A percentile compares a stretch with the other conserved stretches of the same genome.
Conservation (phyloP, 2,113 vertebrate genomes). For the Notechis scutatus region DNA sequence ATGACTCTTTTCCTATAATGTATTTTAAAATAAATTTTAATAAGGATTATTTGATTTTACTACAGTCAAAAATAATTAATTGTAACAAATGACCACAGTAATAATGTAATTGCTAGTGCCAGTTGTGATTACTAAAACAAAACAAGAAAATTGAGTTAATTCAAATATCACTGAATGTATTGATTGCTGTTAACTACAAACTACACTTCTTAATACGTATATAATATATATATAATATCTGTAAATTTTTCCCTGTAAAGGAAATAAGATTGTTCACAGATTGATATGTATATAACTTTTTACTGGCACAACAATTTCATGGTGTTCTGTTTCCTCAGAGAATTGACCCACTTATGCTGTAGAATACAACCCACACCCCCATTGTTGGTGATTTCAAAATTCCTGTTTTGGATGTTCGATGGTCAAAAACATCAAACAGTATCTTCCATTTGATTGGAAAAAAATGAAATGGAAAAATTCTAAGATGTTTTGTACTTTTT, state of each 20-base stretch:
- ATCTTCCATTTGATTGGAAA: too few species aligned
- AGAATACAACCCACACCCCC: too few species aligned
- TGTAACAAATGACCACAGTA: too few species aligned
- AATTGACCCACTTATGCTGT: too few species aligned
- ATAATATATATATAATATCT: background rate
- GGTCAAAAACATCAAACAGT: too few species aligned
- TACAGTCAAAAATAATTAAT: background rate
- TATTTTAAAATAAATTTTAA: background rate
- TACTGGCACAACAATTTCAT: background rate
- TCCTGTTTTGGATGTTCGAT: too few species aligned
- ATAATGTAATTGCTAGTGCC: background rate
- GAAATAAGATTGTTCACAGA: background rate
- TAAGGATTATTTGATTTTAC: background rate
- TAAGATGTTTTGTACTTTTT: too few species aligned
- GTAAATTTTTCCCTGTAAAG: background rate
- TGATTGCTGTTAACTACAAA: background rate
- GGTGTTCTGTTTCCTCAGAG: background rate
- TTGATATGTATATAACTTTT: background rate
- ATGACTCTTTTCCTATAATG: background rate
- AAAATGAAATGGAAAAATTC: too few species aligned
- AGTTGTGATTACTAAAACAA: background rate
- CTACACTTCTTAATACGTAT: background rate
- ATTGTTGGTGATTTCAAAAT: too few species aligned
- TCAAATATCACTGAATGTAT: background rate
- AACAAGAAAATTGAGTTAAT: background rate